phyloP scores from a whole-genome alignment of 2,888 invertebrate genomes.

The Aphodius sticticus region DNA sequence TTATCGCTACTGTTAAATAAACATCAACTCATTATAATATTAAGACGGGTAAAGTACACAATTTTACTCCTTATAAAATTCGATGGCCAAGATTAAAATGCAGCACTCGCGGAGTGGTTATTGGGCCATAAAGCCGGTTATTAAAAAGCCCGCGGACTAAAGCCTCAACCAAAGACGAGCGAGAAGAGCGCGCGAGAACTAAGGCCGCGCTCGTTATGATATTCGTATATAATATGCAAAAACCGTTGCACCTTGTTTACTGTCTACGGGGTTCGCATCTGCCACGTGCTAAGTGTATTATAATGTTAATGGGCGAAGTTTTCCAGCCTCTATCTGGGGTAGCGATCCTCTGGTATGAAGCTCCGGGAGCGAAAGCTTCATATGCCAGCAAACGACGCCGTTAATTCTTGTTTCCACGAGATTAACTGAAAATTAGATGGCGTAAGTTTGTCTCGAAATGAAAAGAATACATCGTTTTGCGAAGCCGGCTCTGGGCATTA shows the following conservation, averaged over 20 bases:
- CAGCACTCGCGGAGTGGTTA: constrained; percentile 33
- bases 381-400: constrained; percentile 61
- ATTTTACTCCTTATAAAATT: constrained; percentile 20
- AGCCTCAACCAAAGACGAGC: constrained; percentile 26
- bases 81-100: constrained; percentile 27
- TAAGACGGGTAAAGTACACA: background rate
- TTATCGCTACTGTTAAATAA: background rate
- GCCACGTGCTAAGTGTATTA: constrained; percentile 60
- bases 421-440: constrained; percentile 63
- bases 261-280: constrained; percentile 46
- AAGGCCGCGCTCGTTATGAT: constrained; percentile 24
- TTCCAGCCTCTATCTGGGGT: constrained; percentile 54
- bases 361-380: constrained; percentile 53
- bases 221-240: constrained; percentile 47
- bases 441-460: constrained; percentile 60
- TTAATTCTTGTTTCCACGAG: constrained; percentile 62
- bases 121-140: constrained; percentile 34
- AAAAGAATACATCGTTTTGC: constrained; percentile 59
- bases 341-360: constrained; percentile 49
- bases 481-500: constrained; percentile 51
- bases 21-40: background rate
- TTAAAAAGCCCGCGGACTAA: constrained; percentile 34
- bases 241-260: constrained; percentile 48
- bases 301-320: constrained; percentile 60
- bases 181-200: constrained; percentile 24